Evolutionary conservation across 2,797 vertebrate species (phyloP), one percentile per base, ranked within the genome.

Genomic region (Hydrolagus colliei): DNA sequence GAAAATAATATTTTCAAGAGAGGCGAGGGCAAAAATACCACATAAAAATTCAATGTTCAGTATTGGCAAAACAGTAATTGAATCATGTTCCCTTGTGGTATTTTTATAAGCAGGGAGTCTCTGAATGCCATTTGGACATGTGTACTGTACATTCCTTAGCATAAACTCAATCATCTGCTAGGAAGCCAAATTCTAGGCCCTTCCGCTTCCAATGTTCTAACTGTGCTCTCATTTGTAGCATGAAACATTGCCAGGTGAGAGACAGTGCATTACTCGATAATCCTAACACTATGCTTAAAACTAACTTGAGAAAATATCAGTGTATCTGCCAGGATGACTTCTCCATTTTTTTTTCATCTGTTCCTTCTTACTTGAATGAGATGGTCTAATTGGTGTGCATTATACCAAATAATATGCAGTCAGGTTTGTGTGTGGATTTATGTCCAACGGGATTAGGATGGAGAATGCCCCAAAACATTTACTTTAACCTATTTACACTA

Each of bases 401-500:
- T 68, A 20, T 32, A 20, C 8, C 63, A 32, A 68, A 67, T 52
- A 52, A 52, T 82, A 68, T 67, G 27, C 20, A 11, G 10, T 67
- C 61, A 82, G 63, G 9, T 18, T 65, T 82, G 62, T 18, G 14
- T 82, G 16, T 14, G 63, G 27, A 68, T 35, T 67, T 62, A 35
- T 22, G 67, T 68, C 63, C 27, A 82, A 68, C 20, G 63, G 63
- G 14, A 68, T 3, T 41, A 4, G 20, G 27, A 82, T 35, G 35
- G 63, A 32, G 32, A 41, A 2, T 67, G 27, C 79, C 32, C 77
- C 27, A 65, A 65, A 61, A 65, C 77, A 80, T 80, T 63, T 79
- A 79, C 27, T 82, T 82, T 82, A 82, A 82, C 16, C 8, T 68
- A 68, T 67, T 80, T 67, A 82, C 27, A 68, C 63, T 9, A 82